Conservation (phyloP, 2,113 vertebrate species). For the Gasterosteus nipponicus region DNA sequence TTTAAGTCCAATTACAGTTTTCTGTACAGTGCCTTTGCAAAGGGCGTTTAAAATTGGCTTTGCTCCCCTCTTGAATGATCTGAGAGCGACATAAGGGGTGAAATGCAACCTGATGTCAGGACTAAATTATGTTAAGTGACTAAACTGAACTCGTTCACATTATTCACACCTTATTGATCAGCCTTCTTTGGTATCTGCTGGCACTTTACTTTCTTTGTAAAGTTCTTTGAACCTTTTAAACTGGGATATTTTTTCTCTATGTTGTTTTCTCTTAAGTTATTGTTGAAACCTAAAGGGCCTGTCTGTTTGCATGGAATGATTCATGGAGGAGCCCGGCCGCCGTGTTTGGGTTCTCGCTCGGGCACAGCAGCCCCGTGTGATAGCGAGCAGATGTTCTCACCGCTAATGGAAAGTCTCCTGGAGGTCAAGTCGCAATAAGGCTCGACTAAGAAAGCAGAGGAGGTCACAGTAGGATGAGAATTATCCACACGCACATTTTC, state of each 20-base stretch:
- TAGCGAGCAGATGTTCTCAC: constrained; percentile 5
- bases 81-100: background rate
- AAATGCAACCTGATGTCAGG: background rate
- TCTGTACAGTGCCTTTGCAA: background rate
- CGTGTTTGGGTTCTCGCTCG: constrained; percentile 10
- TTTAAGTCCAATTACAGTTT: background rate
- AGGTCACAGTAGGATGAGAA: constrained; percentile 12
- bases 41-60: background rate
- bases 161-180: background rate
- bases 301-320: constrained; percentile 1
- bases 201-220: background rate
- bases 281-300: constrained; percentile 4
- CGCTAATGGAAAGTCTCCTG: background rate
- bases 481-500: background rate
- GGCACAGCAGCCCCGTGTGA: constrained; percentile 1
- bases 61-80: background rate
- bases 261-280: constrained; percentile 5
- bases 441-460: background rate
- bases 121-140: background rate
- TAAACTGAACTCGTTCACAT: background rate
- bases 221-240: too few species aligned
- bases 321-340: background rate
- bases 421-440: constrained; percentile 5
- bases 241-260: background rate
- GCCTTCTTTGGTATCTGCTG: too few species aligned